Evolutionary conservation across 2,888 invertebrate species (phyloP).

Genomic region (Synergus gifuensis): DNA sequence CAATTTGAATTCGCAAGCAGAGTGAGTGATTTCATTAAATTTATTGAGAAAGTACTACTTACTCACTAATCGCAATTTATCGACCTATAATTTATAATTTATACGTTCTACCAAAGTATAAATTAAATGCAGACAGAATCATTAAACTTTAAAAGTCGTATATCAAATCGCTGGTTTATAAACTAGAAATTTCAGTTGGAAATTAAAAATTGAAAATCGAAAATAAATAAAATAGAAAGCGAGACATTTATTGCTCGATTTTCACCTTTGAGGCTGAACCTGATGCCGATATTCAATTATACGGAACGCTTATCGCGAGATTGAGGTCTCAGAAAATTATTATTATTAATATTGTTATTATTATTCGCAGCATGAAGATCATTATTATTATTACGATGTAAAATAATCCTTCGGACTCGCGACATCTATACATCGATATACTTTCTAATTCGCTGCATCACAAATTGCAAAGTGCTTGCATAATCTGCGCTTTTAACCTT

Average conservation of each 20-base stretch:
- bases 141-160: background rate
- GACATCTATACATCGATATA: conserved; percentile 30
- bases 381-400: background rate
- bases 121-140: conserved; percentile 5
- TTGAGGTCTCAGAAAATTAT: background rate
- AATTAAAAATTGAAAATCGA: background rate
- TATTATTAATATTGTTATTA: background rate
- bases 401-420: background rate
- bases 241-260: conserved; percentile 19
- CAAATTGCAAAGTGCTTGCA: conserved; percentile 33
- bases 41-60: background rate
- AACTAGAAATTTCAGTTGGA: background rate
- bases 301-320: background rate
- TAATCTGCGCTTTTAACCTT: conserved; percentile 31
- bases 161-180: background rate
- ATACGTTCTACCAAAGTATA: background rate
- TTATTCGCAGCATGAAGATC: background rate
- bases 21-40: background rate
- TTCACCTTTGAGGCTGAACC: conserved; percentile 5
- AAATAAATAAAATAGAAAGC: conserved; percentile 1
- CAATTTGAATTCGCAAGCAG: background rate
- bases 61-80: background rate
- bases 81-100: background rate
- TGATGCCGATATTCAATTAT: conserved; percentile 7
- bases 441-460: conserved; percentile 35